Percentiles rank a stretch among this genome's conserved stretches.
phyloP scores from a whole-genome alignment of 2,797 vertebrate species.

The Podarcis lilfordi region DNA sequence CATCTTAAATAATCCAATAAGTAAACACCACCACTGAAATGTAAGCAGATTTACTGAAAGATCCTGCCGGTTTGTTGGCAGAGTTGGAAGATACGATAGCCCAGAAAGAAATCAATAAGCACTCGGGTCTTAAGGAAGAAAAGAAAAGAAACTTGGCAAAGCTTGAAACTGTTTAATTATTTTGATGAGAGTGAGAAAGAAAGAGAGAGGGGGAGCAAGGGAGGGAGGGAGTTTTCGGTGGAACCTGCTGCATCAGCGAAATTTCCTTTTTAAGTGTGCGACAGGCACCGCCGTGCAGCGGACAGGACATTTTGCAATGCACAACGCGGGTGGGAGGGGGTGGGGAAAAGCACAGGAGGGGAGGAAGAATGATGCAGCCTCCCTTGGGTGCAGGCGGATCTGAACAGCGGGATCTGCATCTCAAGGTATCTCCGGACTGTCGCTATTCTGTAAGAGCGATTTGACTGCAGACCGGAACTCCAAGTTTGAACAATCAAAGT shows the following conservation, averaged over 20 bases:
- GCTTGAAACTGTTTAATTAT: slow-evolving; percentile 15
- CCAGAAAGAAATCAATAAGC: slow-evolving; percentile 8
- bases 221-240: not conserved
- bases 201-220: not conserved
- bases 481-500: too few relatives aligned
- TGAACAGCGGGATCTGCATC: not conserved
- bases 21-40: not conserved
- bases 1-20: not conserved
- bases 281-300: not conserved
- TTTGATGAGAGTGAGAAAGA: not conserved
- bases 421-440: too few relatives aligned
- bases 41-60: slow-evolving; percentile 7
- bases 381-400: not conserved
- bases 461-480: too few relatives aligned
- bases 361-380: not conserved
- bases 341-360: not conserved
- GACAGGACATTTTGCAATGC: not conserved
- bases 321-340: not conserved
- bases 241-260: not conserved
- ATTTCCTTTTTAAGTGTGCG: slow-evolving; percentile 4
- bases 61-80: slow-evolving; percentile 3
- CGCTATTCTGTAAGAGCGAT: too few relatives aligned
- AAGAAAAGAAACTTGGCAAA: not conserved
- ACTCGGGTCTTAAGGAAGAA: not conserved
- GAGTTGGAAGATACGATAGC: slow-evolving; percentile 5